Evolutionary conservation across 1,140 invertebrate species (phyloP), one percentile per base, ranked within the genome.

Genomic region (Atta texana): DNA sequence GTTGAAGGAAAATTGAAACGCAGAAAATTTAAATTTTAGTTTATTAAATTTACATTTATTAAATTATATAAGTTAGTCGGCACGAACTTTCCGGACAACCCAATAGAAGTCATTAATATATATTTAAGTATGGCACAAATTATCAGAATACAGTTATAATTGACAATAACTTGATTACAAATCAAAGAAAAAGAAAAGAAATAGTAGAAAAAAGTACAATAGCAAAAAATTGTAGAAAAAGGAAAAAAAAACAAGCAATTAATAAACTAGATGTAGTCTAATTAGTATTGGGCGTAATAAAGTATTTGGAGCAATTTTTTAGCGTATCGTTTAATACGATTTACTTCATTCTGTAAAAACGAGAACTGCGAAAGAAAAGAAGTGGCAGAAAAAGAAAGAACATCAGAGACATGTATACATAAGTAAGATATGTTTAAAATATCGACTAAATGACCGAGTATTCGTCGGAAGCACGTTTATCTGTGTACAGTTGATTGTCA

Each of bases 401-500:
- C 0, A 39, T 10, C 49, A 51, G 6, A 44, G n/a, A 55, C 31
- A 68, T 21, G 6, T 14, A 44, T 10, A 14, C 10, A 44, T n/a
- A n/a, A n/a, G n/a, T n/a, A 2, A 69, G 14, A 16, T 8, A 74
- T 49, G 14, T 24, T 21, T 49, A 28, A 49, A 84, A 39, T 39
- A 59, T 82, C 53, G 53, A 59, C 53, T 59, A 49, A 71, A 18
- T 74, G 12, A 39, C 8, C 24, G 16, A 75, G n/a, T 49, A 55
- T 21, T 49, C 28, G 69, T 10, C 44, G 8, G 4, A 61, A 7
- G 18, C 74, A 49, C 24, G 18, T 49, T 61, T 55, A 44, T 82
- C n/a, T 31, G 12, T 75, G 55, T 75, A 61, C 7, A 75, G 69
- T 84, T 84, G 39, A 75, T 84, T 75, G 69, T 84, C 68, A n/a